A percentile compares a stretch with the other conserved stretches of the same genome.
Conservation (phyloP, 1,140 invertebrate genomes). For the Psilanteris sp. region DNA sequence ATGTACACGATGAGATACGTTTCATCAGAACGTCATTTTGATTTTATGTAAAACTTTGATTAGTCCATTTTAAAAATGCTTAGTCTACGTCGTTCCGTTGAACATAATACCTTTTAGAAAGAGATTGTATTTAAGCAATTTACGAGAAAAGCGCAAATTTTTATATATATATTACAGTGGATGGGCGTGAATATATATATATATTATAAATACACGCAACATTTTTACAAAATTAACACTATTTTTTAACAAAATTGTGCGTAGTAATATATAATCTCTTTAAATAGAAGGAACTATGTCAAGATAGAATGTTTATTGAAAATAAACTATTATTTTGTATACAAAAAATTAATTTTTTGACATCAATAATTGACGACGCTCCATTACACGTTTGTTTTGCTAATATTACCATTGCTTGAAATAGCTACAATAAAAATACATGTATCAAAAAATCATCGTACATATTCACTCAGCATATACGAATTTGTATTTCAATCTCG, state of each 20-base stretch:
- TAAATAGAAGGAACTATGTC: too few species aligned
- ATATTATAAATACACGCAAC: constrained; percentile 7
- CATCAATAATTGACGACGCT: constrained; percentile 34
- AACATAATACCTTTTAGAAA: too few species aligned
- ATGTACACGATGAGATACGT: constrained; percentile 41
- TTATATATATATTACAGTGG: constrained; percentile 32
- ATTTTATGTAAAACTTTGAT: background rate
- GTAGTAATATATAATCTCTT: too few species aligned
- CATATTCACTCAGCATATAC: too few species aligned
- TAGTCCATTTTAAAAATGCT: constrained; percentile 9
- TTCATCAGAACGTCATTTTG: constrained; percentile 7
- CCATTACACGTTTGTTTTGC: constrained; percentile 16
- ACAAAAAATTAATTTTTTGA: too few species aligned
- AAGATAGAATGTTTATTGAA: too few species aligned
- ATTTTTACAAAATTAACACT: constrained; percentile 45
- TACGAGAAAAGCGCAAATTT: too few species aligned
- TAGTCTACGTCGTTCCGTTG: background rate
- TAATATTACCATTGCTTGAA: background rate
- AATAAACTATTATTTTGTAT: too few species aligned
- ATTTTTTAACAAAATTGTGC: too few species aligned
- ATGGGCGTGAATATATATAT: constrained; percentile 7
- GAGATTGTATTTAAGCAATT: too few species aligned
- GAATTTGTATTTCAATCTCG: too few species aligned
- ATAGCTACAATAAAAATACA: constrained; percentile 1
- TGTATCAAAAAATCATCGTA: constrained; percentile 13